Evolutionary conservation across 2,888 invertebrate genomes (phyloP).

Genomic region (Lycaena phlaeas): DNA sequence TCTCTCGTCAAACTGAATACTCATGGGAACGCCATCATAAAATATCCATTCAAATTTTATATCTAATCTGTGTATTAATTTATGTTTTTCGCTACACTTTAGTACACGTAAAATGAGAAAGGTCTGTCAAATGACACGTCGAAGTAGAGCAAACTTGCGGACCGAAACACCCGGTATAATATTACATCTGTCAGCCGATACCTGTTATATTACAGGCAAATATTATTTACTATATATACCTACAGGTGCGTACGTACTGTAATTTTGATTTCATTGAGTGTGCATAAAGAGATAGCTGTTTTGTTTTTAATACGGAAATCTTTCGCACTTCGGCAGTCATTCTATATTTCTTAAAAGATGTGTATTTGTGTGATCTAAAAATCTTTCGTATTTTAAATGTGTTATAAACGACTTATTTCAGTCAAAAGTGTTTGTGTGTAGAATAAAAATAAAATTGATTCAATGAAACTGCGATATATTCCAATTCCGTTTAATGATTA

Average conservation of each 20-base stretch:
- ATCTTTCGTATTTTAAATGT: too few species aligned
- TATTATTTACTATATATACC: constrained; percentile 39
- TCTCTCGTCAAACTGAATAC: too few species aligned
- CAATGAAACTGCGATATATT: too few species aligned
- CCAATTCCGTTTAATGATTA: too few species aligned
- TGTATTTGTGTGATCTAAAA: too few species aligned
- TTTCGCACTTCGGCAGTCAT: too few species aligned
- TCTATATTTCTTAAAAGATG: too few species aligned
- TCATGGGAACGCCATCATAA: background rate
- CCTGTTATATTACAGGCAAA: constrained; percentile 30
- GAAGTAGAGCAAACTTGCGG: constrained; percentile 59
- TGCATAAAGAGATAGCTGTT: too few species aligned
- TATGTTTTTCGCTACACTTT: constrained; percentile 14
- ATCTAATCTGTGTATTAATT: constrained; percentile 2
- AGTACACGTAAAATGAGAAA: constrained; percentile 59
- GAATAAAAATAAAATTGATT: too few species aligned
- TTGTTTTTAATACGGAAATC: too few species aligned
- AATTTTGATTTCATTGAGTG: background rate
- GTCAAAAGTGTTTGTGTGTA: too few species aligned
- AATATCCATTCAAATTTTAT: background rate
- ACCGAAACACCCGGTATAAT: constrained; percentile 57
- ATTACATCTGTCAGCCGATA: constrained; percentile 62
- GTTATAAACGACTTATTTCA: too few species aligned
- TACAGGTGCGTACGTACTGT: constrained; percentile 3
- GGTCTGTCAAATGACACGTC: constrained; percentile 63